phyloP scores from a whole-genome alignment of 2,113 vertebrate genomes.

The Pterocles orientalis region DNA sequence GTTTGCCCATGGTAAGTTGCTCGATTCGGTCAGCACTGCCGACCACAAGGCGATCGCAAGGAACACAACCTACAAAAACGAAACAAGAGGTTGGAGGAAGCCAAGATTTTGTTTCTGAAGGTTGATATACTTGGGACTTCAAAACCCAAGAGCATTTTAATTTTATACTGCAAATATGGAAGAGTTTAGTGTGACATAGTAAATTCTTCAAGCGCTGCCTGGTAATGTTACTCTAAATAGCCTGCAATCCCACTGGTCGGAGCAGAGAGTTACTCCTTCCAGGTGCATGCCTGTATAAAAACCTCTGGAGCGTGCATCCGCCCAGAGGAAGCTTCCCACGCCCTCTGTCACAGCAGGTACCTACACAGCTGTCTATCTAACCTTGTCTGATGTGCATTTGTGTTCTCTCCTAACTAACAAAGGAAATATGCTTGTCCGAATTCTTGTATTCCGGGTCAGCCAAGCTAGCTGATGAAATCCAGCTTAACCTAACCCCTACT shows the following conservation, averaged over 20 bases:
- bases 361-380: not conserved
- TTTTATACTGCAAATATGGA: not conserved
- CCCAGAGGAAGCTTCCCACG: not conserved
- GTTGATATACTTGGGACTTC: not conserved
- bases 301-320: not conserved
- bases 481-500: not conserved
- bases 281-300: constrained; percentile 71
- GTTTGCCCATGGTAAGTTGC: not conserved
- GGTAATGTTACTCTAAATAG: constrained; percentile 77
- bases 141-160: not conserved
- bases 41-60: rapidly evolving
- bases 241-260: constrained; percentile 42
- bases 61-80: not conserved
- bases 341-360: constrained; percentile 4
- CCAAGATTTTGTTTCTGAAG: not conserved
- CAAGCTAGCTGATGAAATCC: not conserved
- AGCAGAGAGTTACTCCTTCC: constrained; percentile 42
- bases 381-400: rapidly evolving
- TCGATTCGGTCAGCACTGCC: not conserved
- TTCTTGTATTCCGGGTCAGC: not conserved
- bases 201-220: not conserved
- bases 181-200: constrained; percentile 1
- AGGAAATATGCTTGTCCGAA: not conserved
- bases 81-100: not conserved
- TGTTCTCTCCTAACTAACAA: not conserved